These are phyloP conservation scores for Eospalax fontanierii DNA, from an alignment of 2,797 vertebrate genomes.

Conservation along the genomic window DNA sequence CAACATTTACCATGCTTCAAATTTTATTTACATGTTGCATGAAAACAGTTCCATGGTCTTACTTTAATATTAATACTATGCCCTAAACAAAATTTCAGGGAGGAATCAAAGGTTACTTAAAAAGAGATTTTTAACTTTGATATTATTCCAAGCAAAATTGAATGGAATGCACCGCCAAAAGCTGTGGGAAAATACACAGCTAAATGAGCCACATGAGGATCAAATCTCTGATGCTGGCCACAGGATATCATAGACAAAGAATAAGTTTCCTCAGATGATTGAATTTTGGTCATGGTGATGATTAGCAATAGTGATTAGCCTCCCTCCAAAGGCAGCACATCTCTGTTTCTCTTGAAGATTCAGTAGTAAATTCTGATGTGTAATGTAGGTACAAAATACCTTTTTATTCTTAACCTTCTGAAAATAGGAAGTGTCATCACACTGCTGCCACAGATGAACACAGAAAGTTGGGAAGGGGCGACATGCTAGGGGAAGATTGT, in stretches of 20 bases:
- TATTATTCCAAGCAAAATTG: background rate
- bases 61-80: background rate
- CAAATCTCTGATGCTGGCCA: background rate
- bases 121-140: background rate
- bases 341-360: background rate
- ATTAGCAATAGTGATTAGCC: background rate
- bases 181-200: background rate
- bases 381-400: background rate
- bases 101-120: background rate
- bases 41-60: background rate
- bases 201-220: constrained; percentile 43
- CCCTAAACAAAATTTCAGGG: constrained; percentile 38
- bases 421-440: background rate
- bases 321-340: background rate
- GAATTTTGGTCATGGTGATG: background rate
- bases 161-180: background rate
- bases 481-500: background rate
- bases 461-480: background rate
- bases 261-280: constrained; percentile 13
- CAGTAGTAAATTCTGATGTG: background rate
- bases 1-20: background rate
- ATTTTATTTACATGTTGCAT: background rate
- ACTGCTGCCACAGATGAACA: background rate
- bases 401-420: background rate
- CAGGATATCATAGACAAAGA: background rate